Base-by-base conservation (phyloP, 2,113 vertebrate species). In the Prietella phreatophila region DNA sequence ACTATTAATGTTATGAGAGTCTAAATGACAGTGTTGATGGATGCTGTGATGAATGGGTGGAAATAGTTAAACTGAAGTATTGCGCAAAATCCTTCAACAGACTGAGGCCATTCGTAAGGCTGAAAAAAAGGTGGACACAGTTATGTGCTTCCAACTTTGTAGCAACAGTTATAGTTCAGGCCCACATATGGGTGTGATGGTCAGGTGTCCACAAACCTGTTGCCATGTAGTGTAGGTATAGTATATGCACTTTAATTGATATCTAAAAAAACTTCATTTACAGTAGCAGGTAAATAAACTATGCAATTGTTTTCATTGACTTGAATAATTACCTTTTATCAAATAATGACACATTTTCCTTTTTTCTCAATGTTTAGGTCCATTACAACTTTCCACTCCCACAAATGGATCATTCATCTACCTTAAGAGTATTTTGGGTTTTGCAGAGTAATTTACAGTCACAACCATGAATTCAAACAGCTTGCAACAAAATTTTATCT, bases 381-480 rank as follows among this genome's bases (percentile, higher is more conserved):
- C 33, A n/a, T 58, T 60, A 47, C 25, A 30, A 33, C 83, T 56
- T 53, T 67, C 11, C 58, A 27, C 33, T 61, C 56, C 20, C 17
- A 67, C 83, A 36, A 53, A 84, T 69, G 83, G 83, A 71, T 75
- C 53, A 11, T 75, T 75, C 20, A 75, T 63, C 55, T 17, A 27
- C 11, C 27, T n/a, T 42, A 14, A 85, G 9, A 33, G 10, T 6
- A 47, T 39, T 60, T 58, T 79, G 56, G 76, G 42, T 58, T 5
- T n/a, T 79, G 39, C 33, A 63, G 20, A 58, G 42, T 20, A 42
- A 4, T n/a, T 22, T 36, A 2, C 14, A 10, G 50, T 39, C 20
- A 8, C 47, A 75, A 89, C 84, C 73, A 91, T 91, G 90, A 90
- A 90, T 84, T 0, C 92, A 89, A 80, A 93, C 92, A 90, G 73